These are phyloP conservation scores for Momotus momota DNA, from an alignment of 2,797 vertebrate genomes.

Conservation along the genomic window DNA sequence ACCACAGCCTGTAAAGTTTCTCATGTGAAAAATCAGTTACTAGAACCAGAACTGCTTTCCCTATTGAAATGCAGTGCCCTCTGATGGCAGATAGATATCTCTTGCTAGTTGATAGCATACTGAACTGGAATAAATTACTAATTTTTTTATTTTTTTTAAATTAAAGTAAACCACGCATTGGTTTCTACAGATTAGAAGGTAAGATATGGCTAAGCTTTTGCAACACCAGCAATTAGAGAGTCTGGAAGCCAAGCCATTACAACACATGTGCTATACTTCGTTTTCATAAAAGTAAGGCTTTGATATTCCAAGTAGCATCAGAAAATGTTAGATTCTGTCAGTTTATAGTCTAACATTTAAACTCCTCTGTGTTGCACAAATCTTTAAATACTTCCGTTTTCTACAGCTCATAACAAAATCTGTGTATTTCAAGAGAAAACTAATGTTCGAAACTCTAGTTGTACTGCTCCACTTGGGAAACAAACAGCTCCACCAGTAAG, in stretches of 20 bases:
- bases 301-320: not conserved
- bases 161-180: not conserved
- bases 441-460: not conserved
- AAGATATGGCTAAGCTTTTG: not conserved
- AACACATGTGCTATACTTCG: not conserved
- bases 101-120: not conserved
- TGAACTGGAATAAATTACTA: not conserved
- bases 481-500: not conserved
- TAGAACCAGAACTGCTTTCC: not conserved
- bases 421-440: not conserved
- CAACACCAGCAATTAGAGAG: not conserved
- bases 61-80: slow-evolving; percentile 52
- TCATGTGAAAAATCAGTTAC: not conserved
- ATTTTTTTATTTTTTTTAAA: not conserved
- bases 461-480: not conserved
- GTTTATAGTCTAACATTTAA: not conserved
- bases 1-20: not conserved
- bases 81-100: slow-evolving; percentile 6
- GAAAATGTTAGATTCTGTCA: not conserved
- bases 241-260: not conserved
- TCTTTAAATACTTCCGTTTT: not conserved
- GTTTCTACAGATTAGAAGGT: not conserved
- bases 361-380: not conserved
- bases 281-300: not conserved
- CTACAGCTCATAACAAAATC: not conserved